Conservation (phyloP, 2,113 vertebrate species). For the Lycaon pictus region DNA sequence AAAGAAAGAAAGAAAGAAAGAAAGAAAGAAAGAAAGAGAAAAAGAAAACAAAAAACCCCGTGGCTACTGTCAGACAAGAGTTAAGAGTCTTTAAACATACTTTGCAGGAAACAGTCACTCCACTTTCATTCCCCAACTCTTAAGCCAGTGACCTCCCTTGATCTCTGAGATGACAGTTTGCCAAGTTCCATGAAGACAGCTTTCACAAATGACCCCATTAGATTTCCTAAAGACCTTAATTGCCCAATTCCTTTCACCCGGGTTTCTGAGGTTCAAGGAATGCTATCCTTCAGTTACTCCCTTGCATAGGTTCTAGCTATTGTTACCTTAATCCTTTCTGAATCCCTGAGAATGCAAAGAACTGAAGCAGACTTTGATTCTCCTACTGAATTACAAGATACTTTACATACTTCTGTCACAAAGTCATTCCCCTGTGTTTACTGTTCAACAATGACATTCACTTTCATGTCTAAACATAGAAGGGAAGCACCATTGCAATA, state of each 20-base stretch:
- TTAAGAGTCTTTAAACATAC: conserved; percentile 72
- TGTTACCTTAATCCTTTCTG: conserved; percentile 87
- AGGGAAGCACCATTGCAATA: conserved; percentile 56
- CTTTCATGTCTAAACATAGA: conserved; percentile 85
- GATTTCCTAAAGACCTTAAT: conserved; percentile 87
- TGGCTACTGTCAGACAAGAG: conserved; percentile 70
- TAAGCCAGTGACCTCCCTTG: conserved; percentile 81
- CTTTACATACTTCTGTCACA: conserved; percentile 87
- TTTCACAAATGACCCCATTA: conserved; percentile 84
- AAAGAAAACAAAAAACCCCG: neutral
- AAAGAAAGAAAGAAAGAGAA: neutral
- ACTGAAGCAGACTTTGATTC: conserved; percentile 84
- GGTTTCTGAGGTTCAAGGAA: conserved; percentile 84
- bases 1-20: too few relatives aligned
- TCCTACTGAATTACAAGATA: conserved; percentile 86
- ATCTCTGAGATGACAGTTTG: conserved; percentile 75
- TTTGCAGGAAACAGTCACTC: conserved; percentile 83
- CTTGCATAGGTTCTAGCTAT: conserved; percentile 81
- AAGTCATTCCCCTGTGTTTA: conserved; percentile 82
- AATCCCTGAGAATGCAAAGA: conserved; percentile 86
- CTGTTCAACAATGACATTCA: conserved; percentile 84
- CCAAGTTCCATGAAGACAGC: conserved; percentile 81
- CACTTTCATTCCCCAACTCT: conserved; percentile 78
- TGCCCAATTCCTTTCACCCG: conserved; percentile 86
- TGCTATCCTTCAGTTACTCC: conserved; percentile 87